These are phyloP conservation scores for Ectropis crepuscularia DNA, from an alignment of 2,888 invertebrate species.

Conservation along the genomic window DNA sequence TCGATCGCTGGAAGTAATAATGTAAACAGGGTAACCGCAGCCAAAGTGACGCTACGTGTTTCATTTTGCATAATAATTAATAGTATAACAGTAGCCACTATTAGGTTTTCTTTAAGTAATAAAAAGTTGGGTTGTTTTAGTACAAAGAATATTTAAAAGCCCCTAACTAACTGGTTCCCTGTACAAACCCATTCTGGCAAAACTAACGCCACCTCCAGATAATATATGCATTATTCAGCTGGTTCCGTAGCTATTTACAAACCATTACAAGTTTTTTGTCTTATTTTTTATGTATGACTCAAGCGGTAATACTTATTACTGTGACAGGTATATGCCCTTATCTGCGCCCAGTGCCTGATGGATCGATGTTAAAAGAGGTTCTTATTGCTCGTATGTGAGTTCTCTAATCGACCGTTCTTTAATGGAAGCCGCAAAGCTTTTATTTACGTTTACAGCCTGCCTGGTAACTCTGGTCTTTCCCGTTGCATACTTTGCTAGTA, in stretches of 20 bases:
- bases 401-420: constrained; percentile 68
- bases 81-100: too few relatives aligned
- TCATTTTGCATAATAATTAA: too few relatives aligned
- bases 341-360: constrained; percentile 70
- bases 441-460: constrained; percentile 51
- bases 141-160: too few relatives aligned
- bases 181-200: background rate
- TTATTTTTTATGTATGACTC: constrained; percentile 56
- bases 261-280: constrained; percentile 50
- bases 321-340: constrained; percentile 76
- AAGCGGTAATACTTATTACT: constrained; percentile 72
- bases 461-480: constrained; percentile 50
- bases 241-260: too few relatives aligned
- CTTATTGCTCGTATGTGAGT: constrained; percentile 59
- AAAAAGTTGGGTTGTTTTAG: too few relatives aligned
- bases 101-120: too few relatives aligned
- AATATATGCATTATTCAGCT: constrained; percentile 19
- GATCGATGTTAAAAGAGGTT: constrained; percentile 73
- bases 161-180: background rate
- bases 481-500: constrained; percentile 27
- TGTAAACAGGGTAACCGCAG: too few relatives aligned
- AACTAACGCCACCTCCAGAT: constrained; percentile 19
- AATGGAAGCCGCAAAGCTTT: constrained; percentile 58
- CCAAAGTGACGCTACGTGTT: too few relatives aligned
- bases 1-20: too few relatives aligned